phyloP scores from a whole-genome alignment of 2,113 vertebrate genomes.

The Psittacara wagleri region DNA sequence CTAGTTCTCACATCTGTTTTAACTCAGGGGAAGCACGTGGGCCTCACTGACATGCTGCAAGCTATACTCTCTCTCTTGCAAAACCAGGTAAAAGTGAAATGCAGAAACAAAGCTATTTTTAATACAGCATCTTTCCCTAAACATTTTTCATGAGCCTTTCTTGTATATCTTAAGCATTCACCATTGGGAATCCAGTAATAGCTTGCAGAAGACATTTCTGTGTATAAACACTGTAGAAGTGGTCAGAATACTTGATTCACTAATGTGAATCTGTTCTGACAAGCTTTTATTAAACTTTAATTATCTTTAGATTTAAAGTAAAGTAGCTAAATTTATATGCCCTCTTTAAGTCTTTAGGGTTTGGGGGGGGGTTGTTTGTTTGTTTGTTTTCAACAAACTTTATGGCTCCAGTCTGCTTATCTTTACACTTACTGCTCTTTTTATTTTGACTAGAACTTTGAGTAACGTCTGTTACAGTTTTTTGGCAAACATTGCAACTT shows the following conservation, averaged over 20 bases:
- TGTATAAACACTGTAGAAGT: neutral
- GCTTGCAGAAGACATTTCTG: neutral
- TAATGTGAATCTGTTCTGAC: neutral
- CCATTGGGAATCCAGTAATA: neutral
- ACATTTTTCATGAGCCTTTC: neutral
- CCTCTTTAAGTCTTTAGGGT: neutral
- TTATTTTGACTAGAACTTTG: neutral
- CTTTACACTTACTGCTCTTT: neutral
- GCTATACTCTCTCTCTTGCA: neutral
- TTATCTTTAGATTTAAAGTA: neutral
- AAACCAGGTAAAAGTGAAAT: constrained; percentile 20
- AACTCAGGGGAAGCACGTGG: neutral
- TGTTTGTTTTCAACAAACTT: neutral
- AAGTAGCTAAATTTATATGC: neutral
- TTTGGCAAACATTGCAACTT: neutral
- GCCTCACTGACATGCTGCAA: neutral
- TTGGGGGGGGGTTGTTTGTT: neutral
- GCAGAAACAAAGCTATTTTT: constrained; percentile 6
- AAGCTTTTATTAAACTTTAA: neutral
- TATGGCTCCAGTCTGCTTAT: neutral
- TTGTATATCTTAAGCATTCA: neutral
- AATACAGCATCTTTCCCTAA: neutral
- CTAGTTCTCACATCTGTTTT: neutral
- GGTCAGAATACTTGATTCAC: neutral
- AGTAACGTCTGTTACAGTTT: neutral